Evolutionary conservation across 2,888 invertebrate genomes (phyloP).

Genomic region (Nematopogon swammerdamellus): DNA sequence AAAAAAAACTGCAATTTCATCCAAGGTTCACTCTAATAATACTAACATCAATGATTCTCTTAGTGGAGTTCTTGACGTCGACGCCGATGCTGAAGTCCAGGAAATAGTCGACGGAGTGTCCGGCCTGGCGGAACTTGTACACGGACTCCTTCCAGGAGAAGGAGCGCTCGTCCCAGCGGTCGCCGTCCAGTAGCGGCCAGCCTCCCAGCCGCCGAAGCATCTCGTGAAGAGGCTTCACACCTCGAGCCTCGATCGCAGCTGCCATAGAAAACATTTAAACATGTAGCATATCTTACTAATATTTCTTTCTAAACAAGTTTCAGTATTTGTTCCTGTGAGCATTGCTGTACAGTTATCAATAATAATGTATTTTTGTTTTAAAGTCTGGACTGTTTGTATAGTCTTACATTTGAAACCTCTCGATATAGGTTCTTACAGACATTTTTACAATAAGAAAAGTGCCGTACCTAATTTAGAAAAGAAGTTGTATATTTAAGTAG

Average conservation of each 20-base stretch:
- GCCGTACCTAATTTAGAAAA: too few relatives aligned
- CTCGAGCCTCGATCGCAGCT: conserved; percentile 81
- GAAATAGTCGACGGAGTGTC: conserved; percentile 88
- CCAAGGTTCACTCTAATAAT: not conserved
- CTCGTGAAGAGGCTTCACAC: conserved; percentile 66
- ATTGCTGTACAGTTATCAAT: too few relatives aligned
- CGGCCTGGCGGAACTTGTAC: conserved; percentile 73
- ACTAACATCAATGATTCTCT: conserved; percentile 80
- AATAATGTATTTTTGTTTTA: too few relatives aligned
- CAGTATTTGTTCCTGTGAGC: too few relatives aligned
- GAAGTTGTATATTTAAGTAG: too few relatives aligned
- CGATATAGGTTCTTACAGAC: too few relatives aligned
- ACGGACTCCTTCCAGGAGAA: conserved; percentile 84
- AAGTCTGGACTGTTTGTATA: too few relatives aligned
- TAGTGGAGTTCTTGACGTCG: conserved; percentile 85
- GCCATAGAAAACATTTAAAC: conserved; percentile 10
- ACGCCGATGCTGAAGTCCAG: conserved; percentile 87
- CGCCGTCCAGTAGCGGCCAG: conserved; percentile 88
- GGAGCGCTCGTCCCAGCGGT: conserved; percentile 63
- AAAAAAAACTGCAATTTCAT: too few relatives aligned
- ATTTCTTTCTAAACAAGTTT: too few relatives aligned
- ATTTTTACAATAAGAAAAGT: too few relatives aligned
- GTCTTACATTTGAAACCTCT: too few relatives aligned
- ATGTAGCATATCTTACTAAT: too few relatives aligned
- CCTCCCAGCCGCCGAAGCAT: conserved; percentile 81